A percentile compares a stretch with the other conserved stretches of the same genome.
These are phyloP conservation scores for Drosophila arizonae DNA, from an alignment of 1,140 invertebrate genomes.

Conservation along the genomic window DNA sequence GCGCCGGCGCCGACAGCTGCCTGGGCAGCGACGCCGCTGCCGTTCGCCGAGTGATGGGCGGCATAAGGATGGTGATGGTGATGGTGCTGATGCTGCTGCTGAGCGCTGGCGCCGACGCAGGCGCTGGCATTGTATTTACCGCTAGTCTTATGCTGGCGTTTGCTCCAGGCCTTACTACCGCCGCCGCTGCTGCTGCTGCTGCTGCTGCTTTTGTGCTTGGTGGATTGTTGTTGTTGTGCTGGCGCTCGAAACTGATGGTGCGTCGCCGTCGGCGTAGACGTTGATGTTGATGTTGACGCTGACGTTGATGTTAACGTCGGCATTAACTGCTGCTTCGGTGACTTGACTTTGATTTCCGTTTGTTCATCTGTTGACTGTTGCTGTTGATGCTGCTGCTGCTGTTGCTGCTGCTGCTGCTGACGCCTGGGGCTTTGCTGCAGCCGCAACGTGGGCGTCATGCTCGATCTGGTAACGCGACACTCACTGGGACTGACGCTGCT, in stretches of 20 bases:
- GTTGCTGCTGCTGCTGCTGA: conserved; percentile 39
- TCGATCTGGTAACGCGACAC: conserved; percentile 71
- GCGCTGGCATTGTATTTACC: conserved; percentile 58
- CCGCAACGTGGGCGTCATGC: conserved; percentile 66
- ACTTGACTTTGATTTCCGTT: conserved; percentile 26
- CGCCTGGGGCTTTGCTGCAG: conserved; percentile 51
- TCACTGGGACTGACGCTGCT: conserved; percentile 72
- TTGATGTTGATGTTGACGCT: conserved; percentile 11
- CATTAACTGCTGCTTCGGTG: conserved; percentile 16
- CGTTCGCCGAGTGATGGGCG: conserved; percentile 6
- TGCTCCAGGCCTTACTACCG: conserved; percentile 73
- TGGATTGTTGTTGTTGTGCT: conserved; percentile 62
- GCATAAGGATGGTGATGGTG: conserved; percentile 24
- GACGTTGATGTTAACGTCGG: background rate
- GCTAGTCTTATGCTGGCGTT: conserved; percentile 66
- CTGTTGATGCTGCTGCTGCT: conserved; percentile 28
- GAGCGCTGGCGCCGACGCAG: conserved; percentile 33
- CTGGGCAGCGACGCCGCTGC: conserved; percentile 39
- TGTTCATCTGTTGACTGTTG: conserved; percentile 6
- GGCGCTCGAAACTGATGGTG: conserved; percentile 79
- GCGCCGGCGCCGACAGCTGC: conserved; percentile 29
- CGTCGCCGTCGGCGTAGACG: conserved; percentile 29
- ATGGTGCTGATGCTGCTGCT: conserved; percentile 24
- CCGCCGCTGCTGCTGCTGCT: conserved; percentile 28
- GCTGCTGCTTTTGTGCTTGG: conserved; percentile 56